Percentiles rank a stretch among this genome's conserved stretches.
These are phyloP conservation scores for Eurytemora carolleeae DNA, from an alignment of 1,140 invertebrate species.

Conservation along the genomic window DNA sequence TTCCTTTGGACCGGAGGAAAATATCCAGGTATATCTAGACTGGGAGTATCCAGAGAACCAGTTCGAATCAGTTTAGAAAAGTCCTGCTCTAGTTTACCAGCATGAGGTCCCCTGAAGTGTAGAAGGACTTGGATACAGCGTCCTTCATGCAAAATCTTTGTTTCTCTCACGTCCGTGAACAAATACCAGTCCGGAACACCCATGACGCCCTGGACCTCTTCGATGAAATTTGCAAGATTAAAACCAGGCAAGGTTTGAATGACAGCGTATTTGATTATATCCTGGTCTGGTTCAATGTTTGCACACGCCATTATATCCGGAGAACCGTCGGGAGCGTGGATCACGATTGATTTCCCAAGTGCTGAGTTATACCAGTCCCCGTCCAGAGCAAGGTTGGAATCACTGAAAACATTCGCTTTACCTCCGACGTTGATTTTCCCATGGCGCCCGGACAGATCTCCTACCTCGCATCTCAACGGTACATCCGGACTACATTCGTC, in stretches of 20 bases:
- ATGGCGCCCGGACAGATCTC: slow-evolving; percentile 62
- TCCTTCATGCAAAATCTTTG: slow-evolving; percentile 48
- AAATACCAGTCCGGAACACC: slow-evolving; percentile 74
- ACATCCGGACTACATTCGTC: slow-evolving; percentile 67
- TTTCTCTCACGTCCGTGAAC: slow-evolving; percentile 56
- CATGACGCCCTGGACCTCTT: slow-evolving; percentile 55
- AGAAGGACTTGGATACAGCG: slow-evolving; percentile 67
- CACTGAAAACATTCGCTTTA: slow-evolving; percentile 51
- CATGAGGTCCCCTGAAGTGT: slow-evolving; percentile 59
- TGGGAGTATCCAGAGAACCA: slow-evolving; percentile 47
- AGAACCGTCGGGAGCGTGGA: slow-evolving; percentile 50
- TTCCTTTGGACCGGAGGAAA: slow-evolving; percentile 35
- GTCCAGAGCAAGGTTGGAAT: slow-evolving; percentile 62
- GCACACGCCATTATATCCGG: slow-evolving; percentile 59
- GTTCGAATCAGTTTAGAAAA: slow-evolving; percentile 48
- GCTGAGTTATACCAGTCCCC: slow-evolving; percentile 28
- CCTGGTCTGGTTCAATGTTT: slow-evolving; percentile 71
- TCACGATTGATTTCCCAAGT: slow-evolving; percentile 61
- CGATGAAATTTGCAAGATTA: slow-evolving; percentile 64
- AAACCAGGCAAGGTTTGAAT: slow-evolving; percentile 65
- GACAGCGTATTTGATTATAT: slow-evolving; percentile 73
- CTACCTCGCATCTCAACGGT: slow-evolving; percentile 74
- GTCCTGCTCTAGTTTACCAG: slow-evolving; percentile 50
- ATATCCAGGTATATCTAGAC: slow-evolving; percentile 53
- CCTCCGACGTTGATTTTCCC: slow-evolving; percentile 63